Conservation (phyloP, 2,888 invertebrate species). For the Nephrotoma guestfalica region DNA sequence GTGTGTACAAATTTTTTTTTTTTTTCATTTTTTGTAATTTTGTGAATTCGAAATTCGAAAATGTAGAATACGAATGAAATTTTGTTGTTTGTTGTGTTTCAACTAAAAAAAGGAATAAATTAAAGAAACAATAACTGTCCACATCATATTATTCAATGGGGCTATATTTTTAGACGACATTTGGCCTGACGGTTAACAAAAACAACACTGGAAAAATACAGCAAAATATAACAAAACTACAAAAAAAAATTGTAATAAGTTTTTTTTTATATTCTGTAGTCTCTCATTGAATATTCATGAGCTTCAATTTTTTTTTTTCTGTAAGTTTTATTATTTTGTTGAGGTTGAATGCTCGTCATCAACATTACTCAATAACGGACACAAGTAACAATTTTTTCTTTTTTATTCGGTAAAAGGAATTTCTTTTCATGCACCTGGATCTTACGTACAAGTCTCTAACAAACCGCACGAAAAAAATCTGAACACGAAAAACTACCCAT, state of each 20-base stretch:
- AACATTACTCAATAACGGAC: slow-evolving; percentile 1
- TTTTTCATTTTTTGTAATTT: not conserved
- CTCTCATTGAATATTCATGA: slow-evolving; percentile 6
- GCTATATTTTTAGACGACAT: slow-evolving; percentile 2
- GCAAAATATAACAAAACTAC: not conserved
- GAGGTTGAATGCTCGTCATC: slow-evolving; percentile 4
- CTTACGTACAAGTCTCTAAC: not conserved
- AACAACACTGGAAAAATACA: not conserved
- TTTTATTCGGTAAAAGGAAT: not conserved
- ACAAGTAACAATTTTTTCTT: not conserved
- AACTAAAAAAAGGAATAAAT: not conserved
- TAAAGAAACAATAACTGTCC: slow-evolving; percentile 1
- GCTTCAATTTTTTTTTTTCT: not conserved
- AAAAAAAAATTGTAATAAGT: not conserved
- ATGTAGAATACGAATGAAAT: not conserved
- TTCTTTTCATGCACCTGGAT: not conserved
- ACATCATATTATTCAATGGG: slow-evolving; percentile 3
- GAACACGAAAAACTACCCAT: not conserved
- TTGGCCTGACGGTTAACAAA: slow-evolving; percentile 6
- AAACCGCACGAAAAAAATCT: not conserved
- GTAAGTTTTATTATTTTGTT: not conserved
- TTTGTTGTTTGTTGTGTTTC: not conserved
- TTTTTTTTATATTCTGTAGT: not conserved
- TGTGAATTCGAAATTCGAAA: not conserved
- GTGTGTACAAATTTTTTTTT: not conserved